A percentile compares a stretch with the other conserved stretches of the same genome.
phyloP scores from a whole-genome alignment of 1,140 invertebrate genomes.

The Phocides pigmalion region DNA sequence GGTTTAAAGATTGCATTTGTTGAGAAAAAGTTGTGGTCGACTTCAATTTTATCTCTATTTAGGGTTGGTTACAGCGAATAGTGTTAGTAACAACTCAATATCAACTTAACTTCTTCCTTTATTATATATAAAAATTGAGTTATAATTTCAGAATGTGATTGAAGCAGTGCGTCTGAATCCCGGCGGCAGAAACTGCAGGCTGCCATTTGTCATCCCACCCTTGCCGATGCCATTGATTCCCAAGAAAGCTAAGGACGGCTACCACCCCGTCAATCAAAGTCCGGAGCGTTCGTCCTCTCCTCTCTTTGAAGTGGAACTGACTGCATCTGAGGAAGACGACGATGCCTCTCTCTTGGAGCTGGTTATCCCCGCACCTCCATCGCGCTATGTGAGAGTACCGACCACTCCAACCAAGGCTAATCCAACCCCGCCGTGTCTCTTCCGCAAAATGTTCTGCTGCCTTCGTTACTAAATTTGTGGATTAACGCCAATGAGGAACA shows the following conservation, averaged over 20 bases:
- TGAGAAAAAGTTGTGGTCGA: too few species aligned
- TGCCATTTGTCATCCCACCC: slow-evolving; percentile 12
- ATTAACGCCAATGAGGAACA: neutral
- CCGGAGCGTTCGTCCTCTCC: slow-evolving; percentile 56
- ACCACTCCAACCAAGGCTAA: slow-evolving; percentile 41
- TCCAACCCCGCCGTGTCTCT: slow-evolving; percentile 19
- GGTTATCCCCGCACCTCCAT: slow-evolving; percentile 64
- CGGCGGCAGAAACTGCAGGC: slow-evolving; percentile 15
- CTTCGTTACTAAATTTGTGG: slow-evolving; percentile 40
- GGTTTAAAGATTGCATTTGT: too few species aligned
- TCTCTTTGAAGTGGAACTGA: slow-evolving; percentile 71
- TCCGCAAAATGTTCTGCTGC: slow-evolving; percentile 54
- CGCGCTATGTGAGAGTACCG: slow-evolving; percentile 50
- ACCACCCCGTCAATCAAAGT: slow-evolving; percentile 26
- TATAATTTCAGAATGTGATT: slow-evolving; percentile 33
- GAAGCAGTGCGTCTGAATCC: slow-evolving; percentile 23
- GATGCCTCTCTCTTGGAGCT: slow-evolving; percentile 68
- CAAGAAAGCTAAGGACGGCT: slow-evolving; percentile 16
- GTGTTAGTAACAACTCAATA: too few species aligned
- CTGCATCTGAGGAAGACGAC: slow-evolving; percentile 73
- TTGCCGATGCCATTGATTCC: neutral
- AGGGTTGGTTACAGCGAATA: too few species aligned
- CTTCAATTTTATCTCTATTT: too few species aligned
- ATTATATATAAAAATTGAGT: neutral
- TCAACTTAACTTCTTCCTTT: too few species aligned